These are phyloP conservation scores for Agapornis roseicollis DNA, from an alignment of 2,113 vertebrate genomes.

Conservation along the genomic window DNA sequence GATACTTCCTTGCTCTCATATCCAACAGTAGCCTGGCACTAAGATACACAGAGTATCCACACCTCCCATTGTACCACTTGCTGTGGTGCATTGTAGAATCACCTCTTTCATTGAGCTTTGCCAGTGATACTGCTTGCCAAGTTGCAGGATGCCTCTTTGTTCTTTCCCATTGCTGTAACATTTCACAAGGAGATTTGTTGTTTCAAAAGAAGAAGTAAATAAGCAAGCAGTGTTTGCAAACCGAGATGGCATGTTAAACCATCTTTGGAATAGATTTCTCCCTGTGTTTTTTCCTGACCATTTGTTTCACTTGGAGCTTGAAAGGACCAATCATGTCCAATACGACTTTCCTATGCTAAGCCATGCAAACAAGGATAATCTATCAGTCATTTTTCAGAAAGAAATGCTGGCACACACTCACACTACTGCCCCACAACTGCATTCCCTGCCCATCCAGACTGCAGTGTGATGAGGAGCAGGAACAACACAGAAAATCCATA, in stretches of 20 bases:
- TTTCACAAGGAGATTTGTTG: neutral
- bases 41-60: neutral
- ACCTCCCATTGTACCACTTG: neutral
- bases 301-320: slow-evolving; percentile 2
- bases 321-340: neutral
- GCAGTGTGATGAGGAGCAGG: neutral
- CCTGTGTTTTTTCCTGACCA: slow-evolving; percentile 8
- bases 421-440: neutral
- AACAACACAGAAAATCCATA: slow-evolving; percentile 33
- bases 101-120: neutral
- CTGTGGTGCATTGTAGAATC: neutral
- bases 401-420: neutral
- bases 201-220: neutral
- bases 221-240: slow-evolving; percentile 28
- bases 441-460: neutral
- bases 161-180: neutral
- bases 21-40: neutral
- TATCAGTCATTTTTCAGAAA: neutral
- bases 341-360: neutral
- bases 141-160: neutral
- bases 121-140: neutral
- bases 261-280: slow-evolving; percentile 8
- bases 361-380: slow-evolving; percentile 6
- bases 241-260: neutral
- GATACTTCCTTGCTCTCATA: neutral